These are phyloP conservation scores for Geopemphigus sp. DNA, from an alignment of 1,140 invertebrate species.

Conservation along the genomic window DNA sequence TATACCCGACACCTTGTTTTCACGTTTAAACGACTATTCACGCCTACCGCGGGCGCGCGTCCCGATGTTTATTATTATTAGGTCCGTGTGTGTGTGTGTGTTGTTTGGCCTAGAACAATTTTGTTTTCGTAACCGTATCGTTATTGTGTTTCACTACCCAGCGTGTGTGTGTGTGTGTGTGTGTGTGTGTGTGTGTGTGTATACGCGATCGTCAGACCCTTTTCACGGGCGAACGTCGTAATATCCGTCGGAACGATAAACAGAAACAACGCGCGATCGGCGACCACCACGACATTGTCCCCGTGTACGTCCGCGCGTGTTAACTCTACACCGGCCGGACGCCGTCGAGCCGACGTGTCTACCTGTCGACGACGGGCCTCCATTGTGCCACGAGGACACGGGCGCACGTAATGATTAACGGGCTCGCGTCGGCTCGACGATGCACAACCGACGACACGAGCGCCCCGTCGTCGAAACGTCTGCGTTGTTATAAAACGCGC, in stretches of 20 bases:
- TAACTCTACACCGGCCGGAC: background rate
- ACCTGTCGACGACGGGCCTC: too few relatives aligned
- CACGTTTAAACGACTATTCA: conserved; percentile 42
- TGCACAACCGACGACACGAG: too few relatives aligned
- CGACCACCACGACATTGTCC: background rate
- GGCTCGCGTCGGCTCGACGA: too few relatives aligned
- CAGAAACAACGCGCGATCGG: too few relatives aligned
- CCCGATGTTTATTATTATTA: conserved; percentile 32
- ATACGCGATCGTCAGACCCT: background rate
- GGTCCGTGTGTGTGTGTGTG: background rate
- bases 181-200: background rate
- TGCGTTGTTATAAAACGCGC: too few relatives aligned
- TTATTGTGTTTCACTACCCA: conserved; percentile 36
- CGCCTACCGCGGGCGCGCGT: conserved; percentile 20
- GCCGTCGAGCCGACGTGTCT: too few relatives aligned
- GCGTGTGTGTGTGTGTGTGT: background rate
- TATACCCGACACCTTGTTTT: conserved; percentile 45
- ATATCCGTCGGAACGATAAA: background rate
- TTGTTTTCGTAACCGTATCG: conserved; percentile 32
- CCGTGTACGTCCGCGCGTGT: too few relatives aligned
- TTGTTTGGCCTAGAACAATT: conserved; percentile 22
- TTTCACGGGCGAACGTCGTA: background rate
- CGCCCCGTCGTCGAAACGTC: too few relatives aligned
- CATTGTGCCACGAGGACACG: too few relatives aligned
- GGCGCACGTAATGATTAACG: too few relatives aligned